Evolutionary conservation across 2,888 invertebrate genomes (phyloP), one percentile per base, ranked within the genome.

Genomic region (Agriotes lineatus): DNA sequence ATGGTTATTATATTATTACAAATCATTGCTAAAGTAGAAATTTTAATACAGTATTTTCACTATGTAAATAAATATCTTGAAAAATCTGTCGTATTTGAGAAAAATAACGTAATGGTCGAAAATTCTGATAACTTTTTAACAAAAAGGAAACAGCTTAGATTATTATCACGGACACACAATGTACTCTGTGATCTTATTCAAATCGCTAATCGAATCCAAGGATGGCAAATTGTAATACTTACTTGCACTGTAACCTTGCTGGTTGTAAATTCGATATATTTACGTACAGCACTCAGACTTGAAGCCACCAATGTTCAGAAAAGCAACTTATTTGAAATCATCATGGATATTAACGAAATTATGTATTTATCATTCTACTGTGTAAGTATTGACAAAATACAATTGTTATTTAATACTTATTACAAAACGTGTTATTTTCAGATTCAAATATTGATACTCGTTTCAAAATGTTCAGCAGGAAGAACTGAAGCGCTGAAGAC

Each of bases 141-240:
- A n/a, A 19, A 5, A 1, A 22, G 39, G 39, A 12, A 2, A 30
- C 25, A 52, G 18, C n/a, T 52, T 5, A 56, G 20, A 37, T 3
- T 19, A 0, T 1, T 56, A 14, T 19, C 9, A 14, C 5, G 20
- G 14, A 20, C 6, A 1, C 56, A 56, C 25, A 16, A 9, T 20
- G 39, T 20, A 6, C 56, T 56, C 9, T 39, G 56, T 10, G 33
- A 56, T 20, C 16, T 56, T 6, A 56, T 56, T 22, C n/a, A 56
- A 1, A 19, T n/a, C 1, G 1, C 2, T 3, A 56, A 56, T 18
- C 12, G 39, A n/a, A 9, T n/a, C 1, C 56, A 20, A 18, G 56
- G 56, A n/a, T 56, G 37, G 39, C 56, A 56, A 39, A 56, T 56
- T 1, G 19, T 56, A 0, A 10, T 14, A 5, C 10, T 56, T 1